Conservation (phyloP, 30 jellyfish, hydroid and myxozoan genomes). For the Aurelia aurita complex sp. Pacific region DNA sequence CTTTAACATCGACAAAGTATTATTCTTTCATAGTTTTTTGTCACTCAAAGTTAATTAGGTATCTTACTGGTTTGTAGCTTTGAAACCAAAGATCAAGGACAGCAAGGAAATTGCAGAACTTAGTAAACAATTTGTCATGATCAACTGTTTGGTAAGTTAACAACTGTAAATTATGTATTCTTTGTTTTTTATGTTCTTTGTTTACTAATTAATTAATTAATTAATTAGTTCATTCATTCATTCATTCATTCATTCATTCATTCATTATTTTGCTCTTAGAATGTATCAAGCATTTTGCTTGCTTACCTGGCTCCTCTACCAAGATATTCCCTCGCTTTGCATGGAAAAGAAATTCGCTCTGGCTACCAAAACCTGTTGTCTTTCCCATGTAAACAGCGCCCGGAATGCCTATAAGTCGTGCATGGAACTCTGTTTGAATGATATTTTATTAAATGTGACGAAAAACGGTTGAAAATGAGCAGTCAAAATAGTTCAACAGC, state of each 20-base stretch:
- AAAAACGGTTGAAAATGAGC: no score
- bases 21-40: no score
- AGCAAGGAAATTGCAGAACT: conserved; percentile 84
- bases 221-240: background rate
- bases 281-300: background rate
- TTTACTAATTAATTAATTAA: no score
- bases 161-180: background rate
- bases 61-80: conserved; percentile 50
- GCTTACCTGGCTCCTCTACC: background rate
- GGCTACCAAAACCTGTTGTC: no score
- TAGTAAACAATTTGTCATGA: conserved; percentile 90
- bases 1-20: no score
- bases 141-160: conserved; percentile 78
- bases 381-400: no score
- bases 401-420: no score
- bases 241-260: background rate
- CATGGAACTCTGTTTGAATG: no score
- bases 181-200: no score
- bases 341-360: background rate
- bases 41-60: no score
- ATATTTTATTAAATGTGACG: no score
- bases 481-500: no score
- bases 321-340: background rate
- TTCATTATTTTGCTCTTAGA: background rate
- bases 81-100: conserved; percentile 74